Evolutionary conservation across 37 sponge, comb jelly and placozoan species (phyloP), one percentile per base, ranked within the genome.

Genomic region (Halichondria panicea): DNA sequence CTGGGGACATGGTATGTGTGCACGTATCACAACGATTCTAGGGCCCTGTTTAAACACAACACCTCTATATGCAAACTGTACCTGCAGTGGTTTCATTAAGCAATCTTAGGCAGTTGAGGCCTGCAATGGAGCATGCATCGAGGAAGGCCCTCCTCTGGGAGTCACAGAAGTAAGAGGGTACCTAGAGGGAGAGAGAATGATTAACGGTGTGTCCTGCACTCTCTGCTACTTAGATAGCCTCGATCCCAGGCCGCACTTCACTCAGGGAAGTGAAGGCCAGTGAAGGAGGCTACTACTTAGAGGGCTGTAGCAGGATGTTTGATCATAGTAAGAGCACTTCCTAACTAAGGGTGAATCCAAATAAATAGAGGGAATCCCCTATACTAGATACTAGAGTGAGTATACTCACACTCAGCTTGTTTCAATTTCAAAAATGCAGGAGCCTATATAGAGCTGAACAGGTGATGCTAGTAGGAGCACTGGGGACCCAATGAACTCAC

Each of bases 51-150:
- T 18, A 48, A 11, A 11, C 11, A 48, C 11, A 15, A 18, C 11
- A 48, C 52, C 15, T 18, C 15, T 48, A 11, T 18, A 48, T 48
- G 52, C 52, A 48, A 4, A 6, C 32, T 75, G 42, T 33, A 89
- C 94, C 63, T 28, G 98, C 98, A 25, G 94, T 93, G 9, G 96
- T 89, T 44, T 99, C 99, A 55, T 99, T 99, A 72, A 99, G 63
- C 44, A 99, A 85, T 32, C 99, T 59, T 0, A 96, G 90, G 32
- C 92, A 93, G 72, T 93, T 95, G 39, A 99, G 65, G 22, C 96
- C 94, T 25, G 94, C 92, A 25, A 88, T 70, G 4, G 68, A 27
- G 32, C 88, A 81, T 27, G 96, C 89, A 77, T 93, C 94, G n/a
- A 99, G 63, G 39, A 99, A 53, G 2, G 96, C 96, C 84, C 99